phyloP scores from a whole-genome alignment of 1,140 invertebrate genomes.

The Anoplolepis gracilipes region DNA sequence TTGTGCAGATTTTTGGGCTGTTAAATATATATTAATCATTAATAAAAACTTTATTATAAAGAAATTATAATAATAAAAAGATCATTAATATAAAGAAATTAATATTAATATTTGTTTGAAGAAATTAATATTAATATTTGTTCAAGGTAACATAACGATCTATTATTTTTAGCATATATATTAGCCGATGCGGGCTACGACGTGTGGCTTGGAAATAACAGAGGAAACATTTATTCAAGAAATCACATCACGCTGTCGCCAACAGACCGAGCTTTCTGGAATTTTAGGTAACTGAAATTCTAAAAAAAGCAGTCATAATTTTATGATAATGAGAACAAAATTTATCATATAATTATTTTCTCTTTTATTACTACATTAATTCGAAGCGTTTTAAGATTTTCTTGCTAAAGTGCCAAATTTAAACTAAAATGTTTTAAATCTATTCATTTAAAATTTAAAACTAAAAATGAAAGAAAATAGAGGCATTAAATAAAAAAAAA shows the following conservation, averaged over 20 bases:
- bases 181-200: constrained; percentile 89
- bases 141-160: constrained; percentile 72
- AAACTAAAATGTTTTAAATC: neutral
- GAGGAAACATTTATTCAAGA: constrained; percentile 89
- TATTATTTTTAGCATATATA: constrained; percentile 80
- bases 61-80: too few relatives aligned
- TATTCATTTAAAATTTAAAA: constrained; percentile 84
- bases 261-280: constrained; percentile 69
- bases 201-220: constrained; percentile 91
- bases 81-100: neutral
- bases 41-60: neutral
- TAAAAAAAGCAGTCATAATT: neutral
- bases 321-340: neutral
- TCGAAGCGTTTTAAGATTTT: neutral
- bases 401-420: neutral
- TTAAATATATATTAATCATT: neutral
- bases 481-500: neutral
- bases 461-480: constrained; percentile 75
- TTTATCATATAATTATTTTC: constrained; percentile 84
- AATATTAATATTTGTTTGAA: constrained; percentile 47
- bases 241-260: constrained; percentile 64
- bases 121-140: neutral
- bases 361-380: constrained; percentile 84
- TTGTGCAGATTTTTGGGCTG: constrained; percentile 31
- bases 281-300: constrained; percentile 73